Evolutionary conservation across 2,113 vertebrate genomes (phyloP), one percentile per base, ranked within the genome.

Genomic region (Hirundichthys speculiger): DNA sequence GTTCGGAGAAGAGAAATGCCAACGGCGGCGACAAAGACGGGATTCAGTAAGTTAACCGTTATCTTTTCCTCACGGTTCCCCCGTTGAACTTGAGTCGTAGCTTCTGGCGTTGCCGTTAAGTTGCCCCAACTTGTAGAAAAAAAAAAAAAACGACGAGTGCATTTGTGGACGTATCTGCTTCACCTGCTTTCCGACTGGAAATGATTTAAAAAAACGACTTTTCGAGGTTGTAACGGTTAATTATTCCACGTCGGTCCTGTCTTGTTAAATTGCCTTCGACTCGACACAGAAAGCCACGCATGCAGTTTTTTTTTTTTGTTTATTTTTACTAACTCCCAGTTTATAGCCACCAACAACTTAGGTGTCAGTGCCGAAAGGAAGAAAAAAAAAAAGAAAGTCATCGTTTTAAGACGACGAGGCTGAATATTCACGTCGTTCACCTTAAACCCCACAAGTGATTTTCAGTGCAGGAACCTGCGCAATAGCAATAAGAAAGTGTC

Each of bases 11-110:
- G 82, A 90, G 88, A 86, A 77, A 92, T 91, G 91, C 88, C 64
- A 77, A 89, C 79, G 82, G 79, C 85, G 77, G 84, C 49, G 82
- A 88, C 85, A 86, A 73, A 81, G 82, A 75, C 70, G 88, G 90
- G 87, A 86, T 83, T 83, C 86, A 85, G 91, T 92, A 82, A 92
- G 91, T 91, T 49, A n/a, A 58, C 46, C 52, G 60, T 77, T 72
- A 72, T 34, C 27, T 62, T 63, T n/a, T 27, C 47, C 14, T 67
- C 0, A 45, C 20, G 58, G 65, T 46, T 27, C 20, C n/a, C 64
- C 46, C 50, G 19, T 45, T 82, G 45, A 85, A 85, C 81, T 87
- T 79, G 67, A 75, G 41, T 38, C 67, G 25, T 52, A 13, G 69
- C 56, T 77, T 68, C 51, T 43, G 13, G 19, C 54, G n/a, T 18